phyloP scores from a whole-genome alignment of 53 echinoderm and acorn worm species.

The Temnopleurus reevesii region DNA sequence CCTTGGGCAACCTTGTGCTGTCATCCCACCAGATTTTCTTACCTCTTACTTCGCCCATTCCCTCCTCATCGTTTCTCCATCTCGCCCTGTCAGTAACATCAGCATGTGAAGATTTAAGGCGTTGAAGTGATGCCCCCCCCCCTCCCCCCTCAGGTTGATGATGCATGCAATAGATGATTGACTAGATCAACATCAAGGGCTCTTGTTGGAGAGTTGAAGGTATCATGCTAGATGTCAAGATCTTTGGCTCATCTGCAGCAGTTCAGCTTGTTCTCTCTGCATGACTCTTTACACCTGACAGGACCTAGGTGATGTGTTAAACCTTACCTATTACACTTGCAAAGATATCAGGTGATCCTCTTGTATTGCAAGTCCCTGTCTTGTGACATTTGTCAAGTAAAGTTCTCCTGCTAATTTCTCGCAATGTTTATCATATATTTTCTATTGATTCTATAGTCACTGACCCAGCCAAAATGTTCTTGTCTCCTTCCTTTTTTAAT shows the following conservation, averaged over 20 bases:
- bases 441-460: no score
- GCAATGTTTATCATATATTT: no score
- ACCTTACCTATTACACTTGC: slow-evolving; percentile 13
- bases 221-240: no score
- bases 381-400: background rate
- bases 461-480: no score
- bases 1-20: slow-evolving; percentile 23
- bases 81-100: slow-evolving; percentile 21
- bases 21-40: slow-evolving; percentile 54
- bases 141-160: background rate
- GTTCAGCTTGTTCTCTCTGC: background rate
- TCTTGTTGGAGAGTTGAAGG: background rate
- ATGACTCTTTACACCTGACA: slow-evolving; percentile 20
- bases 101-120: background rate
- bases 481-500: no score
- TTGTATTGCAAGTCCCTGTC: background rate
- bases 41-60: background rate
- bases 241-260: background rate
- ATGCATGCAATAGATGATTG: slow-evolving; percentile 39
- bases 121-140: background rate
- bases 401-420: background rate
- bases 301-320: background rate
- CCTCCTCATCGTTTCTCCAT: background rate
- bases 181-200: slow-evolving; percentile 12
- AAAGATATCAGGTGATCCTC: background rate